Evolutionary conservation across 2,113 vertebrate species (phyloP), one percentile per base, ranked within the genome.

Genomic region (Sinocyclocheilus rhinocerous): DNA sequence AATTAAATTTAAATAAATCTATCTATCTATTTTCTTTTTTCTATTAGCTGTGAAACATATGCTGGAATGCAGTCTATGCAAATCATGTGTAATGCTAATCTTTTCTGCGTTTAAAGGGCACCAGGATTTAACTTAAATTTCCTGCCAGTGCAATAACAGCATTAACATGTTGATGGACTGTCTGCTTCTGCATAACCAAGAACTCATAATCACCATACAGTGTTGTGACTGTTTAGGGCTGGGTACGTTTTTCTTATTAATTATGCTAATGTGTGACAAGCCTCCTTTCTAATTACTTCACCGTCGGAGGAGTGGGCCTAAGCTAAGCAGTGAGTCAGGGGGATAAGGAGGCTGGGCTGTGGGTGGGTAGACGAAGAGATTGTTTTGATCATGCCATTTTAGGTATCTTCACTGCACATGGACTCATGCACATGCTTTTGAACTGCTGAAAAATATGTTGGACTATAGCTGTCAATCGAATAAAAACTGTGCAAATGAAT

Each of bases 61-160:
- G 67, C 42, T 80, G 61, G 20, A 67, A 61, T 33, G 29, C 15
- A 79, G 39, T 82, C 55, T 61, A 87, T 90, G 39, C 83, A 70
- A 81, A 48, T 73, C 50, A 88, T 39, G 33, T 61, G 45, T 89
- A 55, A 50, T 89, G 86, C 87, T 90, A 89, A 89, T 91, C 83
- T 85, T 26, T 73, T 83, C 88, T 83, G 59, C 63, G 61, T 90
- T 90, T 80, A 89, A 90, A 91, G 83, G 87, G 77, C 89, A 89
- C 6, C 76, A 13, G 72, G 87, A 86, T 92, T 79, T 88, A 84
- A 70, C 63, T 90, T 89, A 88, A 85, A 89, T 91, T 89, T 89
- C 82, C 89, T 89, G 87, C 26, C 84, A 78, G 33, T 84, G 75
- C 79, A 80, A 26, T 69, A 69, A 70, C 80, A 82, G 61, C 72